Evolutionary conservation across 2,888 invertebrate species (phyloP), one percentile per base, ranked within the genome.

Genomic region (Ypsolopha sequella): DNA sequence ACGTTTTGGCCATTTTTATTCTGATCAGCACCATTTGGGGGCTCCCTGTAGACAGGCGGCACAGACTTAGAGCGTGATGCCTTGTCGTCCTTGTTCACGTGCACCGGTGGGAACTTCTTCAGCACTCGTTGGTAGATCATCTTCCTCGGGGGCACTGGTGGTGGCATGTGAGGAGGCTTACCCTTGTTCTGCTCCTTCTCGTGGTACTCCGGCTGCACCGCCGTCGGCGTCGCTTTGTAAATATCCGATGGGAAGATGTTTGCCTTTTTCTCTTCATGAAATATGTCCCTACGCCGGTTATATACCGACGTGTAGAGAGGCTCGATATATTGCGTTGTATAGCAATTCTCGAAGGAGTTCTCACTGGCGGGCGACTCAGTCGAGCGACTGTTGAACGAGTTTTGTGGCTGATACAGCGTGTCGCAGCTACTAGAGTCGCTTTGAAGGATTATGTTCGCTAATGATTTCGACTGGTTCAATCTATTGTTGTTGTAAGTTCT

Each of bases 61-160:
- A 85, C 85, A 14, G 87, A 85, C 58, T 84, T 85, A 2, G 86
- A 86, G 34, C 86, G 73, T 1, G 76, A 71, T 44, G 70, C 68
- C 55, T 89, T 87, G 48, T 89, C 89, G 33, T 90, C 89, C 53
- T 88, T 87, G 59, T 85, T 89, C 60, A 90, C 88, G 62, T 91
- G 91, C 34, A 91, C 91, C 1, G 91, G 90, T 52, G 90, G 91
- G 58, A 90, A 81, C 62, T 91, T 90, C 70, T 89, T 88, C 44
- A 91, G 70, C 4, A 87, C 80, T 60, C 80, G 73, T 61, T 84
- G 85, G 62, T 86, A 85, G 47, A 85, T 73, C 71, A 81, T 73
- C 59, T 87, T 86, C 61, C 90, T 76, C 6, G 90, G 90, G 1
- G 90, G 90, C 36, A 89, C 82, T 1, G 89, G 90, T 9, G 89